Evolutionary conservation across 1,140 invertebrate genomes (phyloP).

Genomic region (Drosophila kohkoa): DNA sequence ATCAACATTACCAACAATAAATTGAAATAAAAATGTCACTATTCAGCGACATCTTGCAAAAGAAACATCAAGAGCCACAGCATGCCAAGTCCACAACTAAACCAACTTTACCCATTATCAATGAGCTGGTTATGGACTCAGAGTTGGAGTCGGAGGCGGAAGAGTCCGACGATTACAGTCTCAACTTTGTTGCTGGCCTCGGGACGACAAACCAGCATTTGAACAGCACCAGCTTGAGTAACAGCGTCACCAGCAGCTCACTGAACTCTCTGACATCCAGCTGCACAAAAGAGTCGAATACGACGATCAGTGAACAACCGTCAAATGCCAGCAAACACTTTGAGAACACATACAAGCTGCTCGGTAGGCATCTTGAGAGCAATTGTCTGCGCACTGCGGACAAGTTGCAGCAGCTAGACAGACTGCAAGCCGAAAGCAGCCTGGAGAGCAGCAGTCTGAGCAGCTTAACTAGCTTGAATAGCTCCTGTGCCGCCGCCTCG

Average conservation of each 20-base stretch:
- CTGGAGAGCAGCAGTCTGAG: conserved; percentile 15
- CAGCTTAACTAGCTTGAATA: conserved; percentile 51
- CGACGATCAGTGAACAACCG: conserved; percentile 59
- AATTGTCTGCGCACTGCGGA: conserved; percentile 58
- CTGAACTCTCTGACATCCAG: conserved; percentile 29
- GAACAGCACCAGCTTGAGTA: conserved; percentile 45
- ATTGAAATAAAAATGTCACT: conserved; percentile 56
- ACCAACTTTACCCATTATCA: conserved; percentile 58
- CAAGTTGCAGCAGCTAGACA: conserved; percentile 48
- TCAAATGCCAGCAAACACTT: conserved; percentile 74
- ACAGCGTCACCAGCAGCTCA: conserved; percentile 29
- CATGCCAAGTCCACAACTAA: conserved; percentile 19
- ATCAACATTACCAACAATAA: conserved; percentile 13
- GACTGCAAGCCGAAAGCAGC: conserved; percentile 26
- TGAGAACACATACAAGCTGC: conserved; percentile 68
- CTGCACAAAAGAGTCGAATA: conserved; percentile 31
- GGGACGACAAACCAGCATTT: conserved; percentile 19
- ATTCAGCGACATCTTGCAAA: conserved; percentile 31
- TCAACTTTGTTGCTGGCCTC: conserved; percentile 39
- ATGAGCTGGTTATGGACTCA: conserved; percentile 24
- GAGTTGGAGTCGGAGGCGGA: conserved; percentile 28
- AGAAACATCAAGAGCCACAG: conserved; percentile 25
- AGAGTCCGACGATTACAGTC: conserved; percentile 54
- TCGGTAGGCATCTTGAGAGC: conserved; percentile 63
- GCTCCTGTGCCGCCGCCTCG: conserved; percentile 57